Base-by-base conservation (phyloP, 1,140 invertebrate species). In the Drosophila ironensis region DNA sequence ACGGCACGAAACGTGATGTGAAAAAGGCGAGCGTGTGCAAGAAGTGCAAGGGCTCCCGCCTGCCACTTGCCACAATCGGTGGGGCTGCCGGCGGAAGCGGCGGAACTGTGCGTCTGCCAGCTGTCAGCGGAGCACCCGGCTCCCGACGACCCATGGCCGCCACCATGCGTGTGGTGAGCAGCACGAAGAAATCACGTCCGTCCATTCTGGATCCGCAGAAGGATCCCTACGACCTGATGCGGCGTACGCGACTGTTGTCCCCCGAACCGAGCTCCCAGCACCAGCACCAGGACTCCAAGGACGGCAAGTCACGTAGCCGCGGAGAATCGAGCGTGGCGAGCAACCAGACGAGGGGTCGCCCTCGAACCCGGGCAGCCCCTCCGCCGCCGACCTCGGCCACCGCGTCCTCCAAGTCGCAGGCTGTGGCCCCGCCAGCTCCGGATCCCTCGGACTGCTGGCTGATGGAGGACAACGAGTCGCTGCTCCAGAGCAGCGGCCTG, bases 201-300 rank as follows among this genome's bases (percentile, higher is more conserved):
- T 92, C 92, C 20, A 94, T 94, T 71, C 57, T 92, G 45, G 91
- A 93, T 87, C 89, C 90, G 25, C 92, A 92, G 78, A 92, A 91
- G 63, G 95, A 96, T 90, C 95, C 95, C 0, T 96, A 96, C 90
- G 95, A 96, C 90, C 91, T 95, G 52, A 95, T 96, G 94, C 92
- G 95, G 75, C 91, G 94, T 48, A 95, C 93, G 64, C 92, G 95
- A 66, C 82, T 96, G 57, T 91, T 92, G 30, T 93, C 94, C 12
- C 93, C 94, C 4, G 89, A 90, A 42, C 87, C 87, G 3, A 73
- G 80, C 54, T 30, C 25, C 63, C 53, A 68, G 14, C 44, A 57
- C 4, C 48, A 56, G 27, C 33, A 20, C 5, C 50, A n/a, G 22
- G 19, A 40, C 40, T 22, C 24, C 5, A 48, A 46, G 35, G 70